Conservation (phyloP, 2,888 invertebrate genomes). For the Pristionchus arcanus region DNA sequence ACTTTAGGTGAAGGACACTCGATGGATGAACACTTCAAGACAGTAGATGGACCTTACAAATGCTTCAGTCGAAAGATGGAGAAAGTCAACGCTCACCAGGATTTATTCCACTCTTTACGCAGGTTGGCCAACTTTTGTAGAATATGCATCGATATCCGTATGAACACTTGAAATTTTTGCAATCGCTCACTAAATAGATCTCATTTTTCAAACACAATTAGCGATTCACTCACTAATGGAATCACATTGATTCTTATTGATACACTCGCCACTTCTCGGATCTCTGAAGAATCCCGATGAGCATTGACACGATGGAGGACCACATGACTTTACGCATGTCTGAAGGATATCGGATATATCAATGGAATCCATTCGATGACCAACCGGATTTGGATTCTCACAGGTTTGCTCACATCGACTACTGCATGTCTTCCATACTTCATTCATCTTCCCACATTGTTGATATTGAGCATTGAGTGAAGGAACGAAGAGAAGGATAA, state of each 20-base stretch:
- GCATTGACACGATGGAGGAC: neutral
- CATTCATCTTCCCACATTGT: neutral
- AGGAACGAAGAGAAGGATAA: neutral
- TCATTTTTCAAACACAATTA: neutral
- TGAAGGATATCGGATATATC: neutral
- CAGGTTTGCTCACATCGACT: neutral
- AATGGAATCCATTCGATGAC: neutral
- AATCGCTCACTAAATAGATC: neutral
- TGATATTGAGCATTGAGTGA: neutral
- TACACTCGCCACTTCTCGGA: slow-evolving; percentile 12
- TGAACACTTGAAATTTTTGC: neutral
- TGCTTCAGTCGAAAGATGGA: neutral
- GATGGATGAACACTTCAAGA: neutral
- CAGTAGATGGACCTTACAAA: neutral
- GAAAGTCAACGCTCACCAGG: neutral
- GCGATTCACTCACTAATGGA: neutral
- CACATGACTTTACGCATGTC: neutral
- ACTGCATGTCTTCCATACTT: neutral
- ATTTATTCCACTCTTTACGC: neutral
- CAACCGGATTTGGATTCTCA: neutral
- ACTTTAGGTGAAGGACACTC: neutral
- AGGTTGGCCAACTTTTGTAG: neutral
- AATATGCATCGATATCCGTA: neutral
- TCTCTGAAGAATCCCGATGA: neutral
- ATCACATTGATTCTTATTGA: slow-evolving; percentile 15